phyloP scores from a whole-genome alignment of 2,888 invertebrate genomes.

The Drosophila cyrtoloma region DNA sequence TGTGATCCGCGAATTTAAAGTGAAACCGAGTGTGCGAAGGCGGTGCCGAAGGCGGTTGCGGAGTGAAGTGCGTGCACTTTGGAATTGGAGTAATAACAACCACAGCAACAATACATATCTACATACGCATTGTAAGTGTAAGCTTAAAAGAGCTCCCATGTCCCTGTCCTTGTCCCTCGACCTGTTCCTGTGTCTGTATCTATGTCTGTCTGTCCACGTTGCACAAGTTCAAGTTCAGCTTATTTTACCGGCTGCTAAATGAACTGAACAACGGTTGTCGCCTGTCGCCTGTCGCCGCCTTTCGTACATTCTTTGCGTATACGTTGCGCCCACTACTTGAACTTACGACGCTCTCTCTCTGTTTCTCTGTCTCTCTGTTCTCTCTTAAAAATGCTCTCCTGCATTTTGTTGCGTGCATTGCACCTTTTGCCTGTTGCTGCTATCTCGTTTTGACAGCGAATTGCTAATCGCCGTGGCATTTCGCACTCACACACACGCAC shows the following conservation, averaged over 20 bases:
- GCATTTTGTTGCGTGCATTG: slow-evolving; percentile 75
- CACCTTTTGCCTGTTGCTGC: slow-evolving; percentile 57
- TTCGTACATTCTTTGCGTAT: slow-evolving; percentile 10
- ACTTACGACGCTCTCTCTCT: slow-evolving; percentile 44
- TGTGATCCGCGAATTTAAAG: slow-evolving; percentile 61
- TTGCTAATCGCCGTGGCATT: slow-evolving; percentile 75
- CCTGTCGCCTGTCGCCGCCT: slow-evolving; percentile 14
- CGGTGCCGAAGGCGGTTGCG: slow-evolving; percentile 21
- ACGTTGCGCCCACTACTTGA: slow-evolving; percentile 58
- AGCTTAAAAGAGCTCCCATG: neutral
- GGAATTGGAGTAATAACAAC: slow-evolving; percentile 52
- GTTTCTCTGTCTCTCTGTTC: slow-evolving; percentile 12
- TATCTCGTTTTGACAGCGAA: slow-evolving; percentile 80
- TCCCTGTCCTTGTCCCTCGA: slow-evolving; percentile 1
- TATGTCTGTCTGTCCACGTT: slow-evolving; percentile 31
- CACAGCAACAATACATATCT: slow-evolving; percentile 7
- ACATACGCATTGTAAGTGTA: slow-evolving; percentile 25
- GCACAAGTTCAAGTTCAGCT: slow-evolving; percentile 63
- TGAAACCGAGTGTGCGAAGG: slow-evolving; percentile 23
- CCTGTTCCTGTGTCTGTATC: neutral
- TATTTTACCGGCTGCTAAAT: slow-evolving; percentile 47
- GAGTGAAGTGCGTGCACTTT: slow-evolving; percentile 54
- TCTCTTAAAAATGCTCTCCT: slow-evolving; percentile 25
- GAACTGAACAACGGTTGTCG: slow-evolving; percentile 35
- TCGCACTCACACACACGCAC: slow-evolving; percentile 59